Evolutionary conservation across 2,113 vertebrate species (phyloP).

Genomic region (Raja brachyura): DNA sequence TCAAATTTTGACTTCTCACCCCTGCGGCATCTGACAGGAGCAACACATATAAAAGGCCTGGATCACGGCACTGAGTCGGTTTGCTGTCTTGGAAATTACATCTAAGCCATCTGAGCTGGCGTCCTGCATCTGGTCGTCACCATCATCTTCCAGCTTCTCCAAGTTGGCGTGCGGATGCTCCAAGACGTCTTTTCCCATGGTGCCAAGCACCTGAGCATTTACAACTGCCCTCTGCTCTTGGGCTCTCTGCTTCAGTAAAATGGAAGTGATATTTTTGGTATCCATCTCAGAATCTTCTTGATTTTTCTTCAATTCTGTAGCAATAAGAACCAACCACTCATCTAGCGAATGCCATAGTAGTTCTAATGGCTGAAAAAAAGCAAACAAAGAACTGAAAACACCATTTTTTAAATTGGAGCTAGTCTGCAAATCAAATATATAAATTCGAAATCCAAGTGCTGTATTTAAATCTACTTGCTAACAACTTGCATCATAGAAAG

Average conservation of each 20-base stretch:
- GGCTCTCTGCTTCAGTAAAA: conserved; percentile 79
- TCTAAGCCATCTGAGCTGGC: conserved; percentile 78
- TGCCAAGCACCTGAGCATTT: conserved; percentile 51
- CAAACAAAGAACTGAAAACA: not conserved
- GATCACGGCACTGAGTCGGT: conserved; percentile 91
- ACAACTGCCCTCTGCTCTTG: conserved; percentile 56
- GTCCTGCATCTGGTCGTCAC: conserved; percentile 61
- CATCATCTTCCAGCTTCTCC: conserved; percentile 44
- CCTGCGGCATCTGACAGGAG: conserved; percentile 95
- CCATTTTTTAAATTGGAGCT: not conserved
- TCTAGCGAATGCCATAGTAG: conserved; percentile 96
- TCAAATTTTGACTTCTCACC: conserved; percentile 59
- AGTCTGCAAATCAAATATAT: not conserved
- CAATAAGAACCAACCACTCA: conserved; percentile 94
- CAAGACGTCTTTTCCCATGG: conserved; percentile 46
- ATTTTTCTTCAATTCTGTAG: conserved; percentile 82
- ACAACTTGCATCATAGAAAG: not conserved
- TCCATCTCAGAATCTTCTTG: conserved; percentile 59
- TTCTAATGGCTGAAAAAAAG: conserved; percentile 75
- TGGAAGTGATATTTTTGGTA: conserved; percentile 63
- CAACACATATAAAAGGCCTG: conserved; percentile 98
- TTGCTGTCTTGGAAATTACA: conserved; percentile 95
- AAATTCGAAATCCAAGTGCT: not conserved
- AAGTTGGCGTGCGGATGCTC: conserved; percentile 48
- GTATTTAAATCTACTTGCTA: not conserved